Base-by-base conservation (phyloP, 2,888 invertebrate species). In the Gymnosoma rotundatum region DNA sequence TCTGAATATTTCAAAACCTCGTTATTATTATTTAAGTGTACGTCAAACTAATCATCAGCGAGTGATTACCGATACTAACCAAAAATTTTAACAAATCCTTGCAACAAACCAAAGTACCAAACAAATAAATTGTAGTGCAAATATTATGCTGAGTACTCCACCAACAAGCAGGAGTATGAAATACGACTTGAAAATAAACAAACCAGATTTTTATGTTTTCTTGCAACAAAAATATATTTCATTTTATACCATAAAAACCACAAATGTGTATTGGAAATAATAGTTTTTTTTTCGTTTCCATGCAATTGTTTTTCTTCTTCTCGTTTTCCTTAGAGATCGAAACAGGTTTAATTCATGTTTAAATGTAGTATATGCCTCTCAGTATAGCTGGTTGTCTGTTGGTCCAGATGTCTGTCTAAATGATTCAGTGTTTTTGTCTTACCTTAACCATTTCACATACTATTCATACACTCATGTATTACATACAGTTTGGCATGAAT, bases 341-440 rank as follows among this genome's bases (percentile, higher is more conserved):
- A 81, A 81, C 81, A 75, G 70, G 81, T 81, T 75, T 81, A 81
- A 75, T 75, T 63, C 64, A 42, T 42, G 12, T 12, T 12, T 12
- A 12, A 42, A 12, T 36, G 20, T 36, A 60, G 18, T 20, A 36
- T 42, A 45, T 21, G 56, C 48, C 48, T 67, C 67, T 50, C 21
- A 50, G 18, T 18, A 18, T 60, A 58, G 20, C 36, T 58, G 50
- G 32, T 61, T 52, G 54, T 45, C 52, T 6, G 60, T 48, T 50
- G 16, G 48, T 56, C 45, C 32, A 45, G 14, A 45, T 12, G 50
- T 60, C 52, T 32, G 67, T 70, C 56, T 42, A 38, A 38, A 38
- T 7, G 38, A 9, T 38, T 38, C 14, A 20, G 32, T 60, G 9
- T 32, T 48, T 36, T 38, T 18, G 64, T 32, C 50, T 18, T 64